Base-by-base conservation (phyloP, 2,888 invertebrate species). In the Pachycephus smyrnensis region DNA sequence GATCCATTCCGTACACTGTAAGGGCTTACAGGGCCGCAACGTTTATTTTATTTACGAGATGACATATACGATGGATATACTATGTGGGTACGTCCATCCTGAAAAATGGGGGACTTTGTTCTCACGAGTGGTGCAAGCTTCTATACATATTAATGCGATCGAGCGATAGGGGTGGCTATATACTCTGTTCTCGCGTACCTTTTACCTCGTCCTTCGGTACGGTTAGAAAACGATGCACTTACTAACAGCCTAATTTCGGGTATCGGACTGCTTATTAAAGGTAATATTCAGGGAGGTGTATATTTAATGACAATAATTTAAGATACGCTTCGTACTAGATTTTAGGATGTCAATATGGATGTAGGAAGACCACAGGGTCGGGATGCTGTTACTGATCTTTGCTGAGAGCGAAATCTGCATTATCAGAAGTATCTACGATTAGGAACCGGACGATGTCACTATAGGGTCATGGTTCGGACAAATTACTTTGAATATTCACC, bases 141-240 rank as follows among this genome's bases (percentile, higher is more conserved):
- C 78, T 80, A 85, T 86, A 82, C 82, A 85, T 86, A 84, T 85
- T 86, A 85, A 86, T 82, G 81, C 73, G 77, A 79, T 80, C 82
- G 80, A 83, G 82, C 80, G 83, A 84, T 81, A 79, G 80, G 32
- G 69, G 76, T 15, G 71, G 71, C 11, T 55, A 6, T 9, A 23
- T 55, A 55, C 55, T 9, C 1, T 23, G 55, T 55, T 23, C 23
- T 23, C 55, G 23, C 23, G 40, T 55, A 55, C 9, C 55, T 23
- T 55, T 23, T 23, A 55, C 23, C 6, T 0, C 55, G 55, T 9
- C 55, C 0, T 55, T 9, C 9, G 55, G 55, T 6, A 23, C 9
- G 23, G 55, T 15, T 15, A 9, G 23, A 55, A 55, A 55, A 23
- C 23, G 23, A 55, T 55, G 55, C 23, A 55, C 55, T 55, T 23